These are phyloP conservation scores for Tenthredo distinguenda DNA, from an alignment of 2,888 invertebrate species.

Conservation along the genomic window DNA sequence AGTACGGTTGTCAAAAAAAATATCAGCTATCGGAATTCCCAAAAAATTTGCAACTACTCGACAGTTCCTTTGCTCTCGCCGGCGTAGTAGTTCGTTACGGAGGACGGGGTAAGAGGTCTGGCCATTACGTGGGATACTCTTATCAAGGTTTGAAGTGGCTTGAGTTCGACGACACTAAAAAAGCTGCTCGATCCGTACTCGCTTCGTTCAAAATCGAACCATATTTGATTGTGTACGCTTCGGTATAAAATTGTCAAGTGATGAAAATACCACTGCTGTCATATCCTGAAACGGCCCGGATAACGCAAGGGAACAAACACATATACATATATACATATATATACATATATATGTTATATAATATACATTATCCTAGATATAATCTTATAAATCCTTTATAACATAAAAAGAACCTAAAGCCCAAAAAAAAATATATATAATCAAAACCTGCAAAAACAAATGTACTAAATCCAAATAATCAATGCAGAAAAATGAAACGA, in stretches of 20 bases:
- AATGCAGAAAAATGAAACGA: no score
- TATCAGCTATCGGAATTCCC: neutral
- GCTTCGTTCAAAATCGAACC: neutral
- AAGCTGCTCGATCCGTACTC: no score
- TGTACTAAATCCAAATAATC: no score
- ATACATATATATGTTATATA: neutral
- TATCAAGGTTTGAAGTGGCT: neutral
- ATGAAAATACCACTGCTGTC: neutral
- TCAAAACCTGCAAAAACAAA: no score
- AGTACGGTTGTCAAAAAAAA: neutral
- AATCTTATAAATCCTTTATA: no score
- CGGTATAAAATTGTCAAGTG: neutral
- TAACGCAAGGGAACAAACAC: no score
- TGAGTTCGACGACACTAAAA: neutral
- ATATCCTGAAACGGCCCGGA: neutral
- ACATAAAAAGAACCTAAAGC: no score
- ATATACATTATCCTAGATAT: no score
- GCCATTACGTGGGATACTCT: constrained; percentile 15
- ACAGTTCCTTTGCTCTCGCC: neutral
- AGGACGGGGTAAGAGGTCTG: neutral
- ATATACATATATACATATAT: no score
- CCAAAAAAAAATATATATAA: no score
- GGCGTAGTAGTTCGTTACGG: constrained; percentile 9
- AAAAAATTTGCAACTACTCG: neutral
- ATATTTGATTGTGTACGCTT: neutral